Evolutionary conservation across 2,113 vertebrate genomes (phyloP).

Genomic region (Myodes glareolus): DNA sequence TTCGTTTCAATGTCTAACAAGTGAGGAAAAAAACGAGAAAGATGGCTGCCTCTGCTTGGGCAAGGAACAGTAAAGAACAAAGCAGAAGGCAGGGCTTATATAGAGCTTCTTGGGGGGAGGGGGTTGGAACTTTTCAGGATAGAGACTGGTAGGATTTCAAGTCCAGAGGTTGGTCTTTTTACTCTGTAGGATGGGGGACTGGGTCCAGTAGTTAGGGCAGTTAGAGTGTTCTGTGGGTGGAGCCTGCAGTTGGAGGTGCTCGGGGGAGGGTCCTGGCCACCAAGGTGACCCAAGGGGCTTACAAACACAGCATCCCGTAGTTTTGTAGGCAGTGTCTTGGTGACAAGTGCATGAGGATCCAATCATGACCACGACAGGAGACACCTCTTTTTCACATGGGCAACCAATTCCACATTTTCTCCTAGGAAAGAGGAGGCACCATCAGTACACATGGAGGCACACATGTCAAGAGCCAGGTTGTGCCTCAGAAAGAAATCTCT

Average conservation of each 20-base stretch:
- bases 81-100: neutral
- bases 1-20: no score
- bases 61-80: no score
- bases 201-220: no score
- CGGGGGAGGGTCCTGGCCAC: no score
- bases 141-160: neutral
- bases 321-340: constrained; percentile 63
- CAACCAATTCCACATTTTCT: constrained; percentile 69
- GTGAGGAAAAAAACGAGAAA: neutral
- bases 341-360: constrained; percentile 66
- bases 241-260: no score
- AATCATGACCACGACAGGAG: constrained; percentile 59
- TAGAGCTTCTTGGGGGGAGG: neutral
- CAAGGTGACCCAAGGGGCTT: neutral
- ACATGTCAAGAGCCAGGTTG: constrained; percentile 57
- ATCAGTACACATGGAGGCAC: constrained; percentile 67
- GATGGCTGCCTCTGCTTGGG: no score
- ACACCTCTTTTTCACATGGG: constrained; percentile 57
- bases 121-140: neutral
- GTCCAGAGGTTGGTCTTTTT: neutral
- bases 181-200: neutral
- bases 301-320: constrained; percentile 55
- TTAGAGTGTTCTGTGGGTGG: no score
- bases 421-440: constrained; percentile 66
- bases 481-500: constrained; percentile 71